Evolutionary conservation across 2,888 invertebrate species (phyloP), one percentile per base, ranked within the genome.

Genomic region (Amphimallon solstitiale): DNA sequence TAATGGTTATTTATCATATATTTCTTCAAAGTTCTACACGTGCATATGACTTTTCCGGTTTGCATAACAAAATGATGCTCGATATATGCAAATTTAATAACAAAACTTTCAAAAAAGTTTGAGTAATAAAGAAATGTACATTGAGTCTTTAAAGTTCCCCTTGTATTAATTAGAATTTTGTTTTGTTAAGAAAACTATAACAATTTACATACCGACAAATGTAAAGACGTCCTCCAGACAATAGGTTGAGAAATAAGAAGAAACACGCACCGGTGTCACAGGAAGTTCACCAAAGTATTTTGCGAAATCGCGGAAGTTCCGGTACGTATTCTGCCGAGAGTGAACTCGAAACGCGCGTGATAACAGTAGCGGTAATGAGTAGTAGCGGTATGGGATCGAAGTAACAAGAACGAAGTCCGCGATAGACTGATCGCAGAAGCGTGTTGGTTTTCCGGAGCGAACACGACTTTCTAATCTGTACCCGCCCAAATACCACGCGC

Each of bases 391-490:
- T 37, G 56, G 56, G 56, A 14, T 43, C 56, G 29, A 59, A 59
- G 43, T n/a, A 21, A 64, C 64, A 64, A 64, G 54, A 54, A 64
- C 64, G 64, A 64, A 63, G 71, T 68, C 69, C 72, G 65, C 71
- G 70, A 69, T 67, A 70, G 70, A 73, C 73, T 73, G 72, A 72
- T 71, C 68, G 66, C 56, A 59, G 40, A 29, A 59, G 67, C 69
- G 66, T 62, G 66, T 67, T 64, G 64, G 63, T 65, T 59, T 59
- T 69, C 69, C 69, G 69, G 67, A 70, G 65, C 69, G 70, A 59
- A 15, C 70, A 71, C 68, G 74, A 75, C 75, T 75, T 75, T 75
- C 75, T 75, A 75, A 75, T 75, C 75, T 23, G 74, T 72, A 72
- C 74, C 72, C 74, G 74, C 74, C 74, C 74, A 72, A 71, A 73